Evolutionary conservation across 2,113 vertebrate genomes (phyloP).

Genomic region (Neolamprologus falcicula): DNA sequence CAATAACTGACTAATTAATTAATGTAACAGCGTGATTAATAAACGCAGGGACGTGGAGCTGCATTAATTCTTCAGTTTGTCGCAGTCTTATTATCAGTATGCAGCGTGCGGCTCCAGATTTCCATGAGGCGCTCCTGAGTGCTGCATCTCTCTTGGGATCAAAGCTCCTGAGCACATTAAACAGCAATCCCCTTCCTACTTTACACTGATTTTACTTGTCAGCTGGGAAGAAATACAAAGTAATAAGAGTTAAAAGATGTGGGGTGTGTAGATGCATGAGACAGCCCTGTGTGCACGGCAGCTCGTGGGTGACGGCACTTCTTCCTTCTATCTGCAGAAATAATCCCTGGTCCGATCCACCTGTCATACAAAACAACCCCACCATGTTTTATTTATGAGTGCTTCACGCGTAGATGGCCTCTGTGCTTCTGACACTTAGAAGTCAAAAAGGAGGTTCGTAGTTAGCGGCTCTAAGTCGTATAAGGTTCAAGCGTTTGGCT

Average conservation of each 20-base stretch:
- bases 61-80: background rate
- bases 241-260: background rate
- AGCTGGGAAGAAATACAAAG: background rate
- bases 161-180: background rate
- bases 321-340: slow-evolving; percentile 29
- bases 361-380: slow-evolving; percentile 41
- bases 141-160: background rate
- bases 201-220: background rate
- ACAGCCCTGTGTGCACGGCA: slow-evolving; percentile 9
- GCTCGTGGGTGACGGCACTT: background rate
- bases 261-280: background rate
- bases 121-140: background rate
- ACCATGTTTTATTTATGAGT: slow-evolving; percentile 60
- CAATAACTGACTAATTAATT: background rate
- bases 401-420: slow-evolving; percentile 48
- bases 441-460: slow-evolving; percentile 8
- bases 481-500: background rate
- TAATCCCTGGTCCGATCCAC: slow-evolving; percentile 46
- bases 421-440: slow-evolving; percentile 33
- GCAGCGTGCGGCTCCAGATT: background rate
- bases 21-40: background rate
- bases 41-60: background rate
- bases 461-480: background rate
- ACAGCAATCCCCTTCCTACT: background rate
- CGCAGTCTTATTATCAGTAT: background rate